Conservation (phyloP, 2,797 vertebrate genomes). For the Gephyroberyx darwinii region DNA sequence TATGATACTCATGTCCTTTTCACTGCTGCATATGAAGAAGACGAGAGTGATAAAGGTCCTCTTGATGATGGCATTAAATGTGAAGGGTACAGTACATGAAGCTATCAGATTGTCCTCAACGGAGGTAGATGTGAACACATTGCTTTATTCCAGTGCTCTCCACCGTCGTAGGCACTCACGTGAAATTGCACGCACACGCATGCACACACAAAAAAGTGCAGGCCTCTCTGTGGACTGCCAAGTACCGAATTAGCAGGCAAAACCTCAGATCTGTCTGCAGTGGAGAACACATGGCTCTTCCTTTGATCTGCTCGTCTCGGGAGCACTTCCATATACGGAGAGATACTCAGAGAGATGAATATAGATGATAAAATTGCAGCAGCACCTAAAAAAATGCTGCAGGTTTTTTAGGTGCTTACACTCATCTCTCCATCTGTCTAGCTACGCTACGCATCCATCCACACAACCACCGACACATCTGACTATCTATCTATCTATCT, state of each 20-base stretch:
- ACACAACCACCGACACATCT: background rate
- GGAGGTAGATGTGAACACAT: constrained; percentile 19
- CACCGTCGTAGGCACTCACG: constrained; percentile 2
- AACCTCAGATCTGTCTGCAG: constrained; percentile 63
- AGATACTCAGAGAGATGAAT: constrained; percentile 58
- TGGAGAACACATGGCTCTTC: constrained; percentile 63
- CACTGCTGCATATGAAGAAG: background rate
- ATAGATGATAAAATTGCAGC: constrained; percentile 55
- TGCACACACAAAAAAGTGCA: background rate
- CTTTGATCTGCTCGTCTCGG: constrained; percentile 70
- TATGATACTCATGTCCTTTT: background rate
- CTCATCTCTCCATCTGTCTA: background rate
- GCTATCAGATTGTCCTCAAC: constrained; percentile 21
- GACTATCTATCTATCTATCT: background rate
- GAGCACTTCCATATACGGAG: constrained; percentile 62
- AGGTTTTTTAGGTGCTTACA: constrained; percentile 9
- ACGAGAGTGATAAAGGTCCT: background rate
- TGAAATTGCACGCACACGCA: background rate
- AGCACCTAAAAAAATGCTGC: constrained; percentile 31
- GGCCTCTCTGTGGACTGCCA: constrained; percentile 63
- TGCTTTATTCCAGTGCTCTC: constrained; percentile 29
- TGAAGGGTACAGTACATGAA: background rate
- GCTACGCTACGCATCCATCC: background rate
- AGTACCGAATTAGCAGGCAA: constrained; percentile 68
- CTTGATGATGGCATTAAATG: constrained; percentile 1